These are phyloP conservation scores for Pedetes capensis DNA, from an alignment of 2,113 vertebrate species.

Conservation along the genomic window DNA sequence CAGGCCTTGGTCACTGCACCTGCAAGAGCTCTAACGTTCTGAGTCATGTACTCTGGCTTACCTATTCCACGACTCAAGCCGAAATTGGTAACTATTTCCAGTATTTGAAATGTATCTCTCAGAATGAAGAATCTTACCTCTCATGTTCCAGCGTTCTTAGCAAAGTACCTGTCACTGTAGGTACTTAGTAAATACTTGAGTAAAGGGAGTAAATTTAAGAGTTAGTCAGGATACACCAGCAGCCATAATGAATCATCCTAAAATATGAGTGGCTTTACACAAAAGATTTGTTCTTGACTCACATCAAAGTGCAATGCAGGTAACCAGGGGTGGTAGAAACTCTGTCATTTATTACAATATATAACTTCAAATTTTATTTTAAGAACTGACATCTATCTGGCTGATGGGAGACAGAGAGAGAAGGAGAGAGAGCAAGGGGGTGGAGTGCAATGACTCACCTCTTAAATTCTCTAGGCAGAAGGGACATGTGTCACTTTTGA, in stretches of 20 bases:
- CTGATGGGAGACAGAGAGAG: not conserved
- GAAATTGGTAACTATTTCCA: not conserved
- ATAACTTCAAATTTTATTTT: not conserved
- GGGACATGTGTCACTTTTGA: not conserved
- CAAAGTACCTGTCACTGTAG: not conserved
- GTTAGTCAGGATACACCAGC: not conserved
- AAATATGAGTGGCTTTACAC: not conserved
- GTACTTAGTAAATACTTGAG: not conserved
- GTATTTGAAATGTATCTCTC: not conserved
- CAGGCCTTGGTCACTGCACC: not conserved
- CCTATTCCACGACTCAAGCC: not conserved
- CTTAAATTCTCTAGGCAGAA: not conserved
- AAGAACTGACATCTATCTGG: not conserved
- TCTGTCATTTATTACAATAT: not conserved
- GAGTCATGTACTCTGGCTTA: not conserved
- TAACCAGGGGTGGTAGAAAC: not conserved
- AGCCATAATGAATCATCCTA: not conserved
- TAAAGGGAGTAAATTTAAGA: not conserved
- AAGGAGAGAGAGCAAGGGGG: no score
- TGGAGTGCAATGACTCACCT: not conserved
- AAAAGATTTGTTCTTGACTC: not conserved
- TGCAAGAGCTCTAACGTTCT: not conserved
- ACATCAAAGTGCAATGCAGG: not conserved
- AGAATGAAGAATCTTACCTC: not conserved
- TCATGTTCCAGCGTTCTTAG: not conserved